phyloP scores from a whole-genome alignment of 2,113 vertebrate genomes.

The Hydropotes inermis region DNA sequence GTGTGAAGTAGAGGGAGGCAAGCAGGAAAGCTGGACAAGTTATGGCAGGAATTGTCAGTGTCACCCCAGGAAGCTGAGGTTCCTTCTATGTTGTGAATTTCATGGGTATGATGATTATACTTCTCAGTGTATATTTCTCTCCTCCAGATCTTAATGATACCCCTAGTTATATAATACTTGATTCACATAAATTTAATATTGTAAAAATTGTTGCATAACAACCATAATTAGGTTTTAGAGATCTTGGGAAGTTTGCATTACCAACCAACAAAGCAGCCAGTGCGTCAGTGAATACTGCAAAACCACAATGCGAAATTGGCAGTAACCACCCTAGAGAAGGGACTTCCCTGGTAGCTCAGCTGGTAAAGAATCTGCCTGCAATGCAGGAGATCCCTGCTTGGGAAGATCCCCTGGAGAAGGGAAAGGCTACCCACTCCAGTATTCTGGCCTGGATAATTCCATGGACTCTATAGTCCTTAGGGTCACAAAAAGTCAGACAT shows the following conservation, averaged over 20 bases:
- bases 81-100: constrained; percentile 22
- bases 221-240: constrained; percentile 39
- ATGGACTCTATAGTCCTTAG: neutral
- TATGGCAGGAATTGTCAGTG: neutral
- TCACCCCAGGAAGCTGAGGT: neutral
- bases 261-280: neutral
- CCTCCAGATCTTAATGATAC: neutral
- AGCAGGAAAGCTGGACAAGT: neutral
- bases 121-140: neutral
- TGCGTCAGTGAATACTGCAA: neutral
- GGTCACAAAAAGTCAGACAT: neutral
- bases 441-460: neutral
- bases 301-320: neutral
- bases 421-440: neutral
- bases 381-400: neutral
- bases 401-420: neutral
- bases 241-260: neutral
- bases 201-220: constrained; percentile 14
- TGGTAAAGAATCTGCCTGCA: neutral
- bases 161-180: neutral
- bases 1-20: neutral
- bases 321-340: neutral
- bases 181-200: constrained; percentile 16
- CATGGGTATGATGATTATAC: neutral
- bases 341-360: neutral